Conservation (phyloP, 2,797 vertebrate species). For the Diceros bicornis region DNA sequence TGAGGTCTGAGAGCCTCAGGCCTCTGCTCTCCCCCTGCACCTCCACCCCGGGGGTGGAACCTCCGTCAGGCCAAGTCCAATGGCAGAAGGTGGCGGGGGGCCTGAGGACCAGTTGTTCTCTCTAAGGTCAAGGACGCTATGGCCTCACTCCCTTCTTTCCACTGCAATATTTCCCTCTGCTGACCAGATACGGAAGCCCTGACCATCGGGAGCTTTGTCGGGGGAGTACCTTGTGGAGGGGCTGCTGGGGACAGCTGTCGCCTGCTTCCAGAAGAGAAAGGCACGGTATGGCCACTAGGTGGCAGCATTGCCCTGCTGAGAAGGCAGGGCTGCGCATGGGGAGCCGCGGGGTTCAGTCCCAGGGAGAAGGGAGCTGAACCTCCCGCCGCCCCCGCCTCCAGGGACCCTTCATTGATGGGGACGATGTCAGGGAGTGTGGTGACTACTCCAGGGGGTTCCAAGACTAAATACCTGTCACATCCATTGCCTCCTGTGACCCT, state of each 20-base stretch:
- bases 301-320: constrained; percentile 74
- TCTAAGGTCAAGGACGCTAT: background rate
- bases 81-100: background rate
- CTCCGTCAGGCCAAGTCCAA: constrained; percentile 69
- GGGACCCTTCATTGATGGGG: fast-evolving
- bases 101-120: background rate
- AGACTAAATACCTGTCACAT: background rate
- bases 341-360: fast-evolving
- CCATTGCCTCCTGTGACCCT: fast-evolving
- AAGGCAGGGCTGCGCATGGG: fast-evolving
- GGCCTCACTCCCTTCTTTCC: background rate
- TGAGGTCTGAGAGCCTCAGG: constrained; percentile 70
- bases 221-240: fast-evolving
- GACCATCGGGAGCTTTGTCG: fast-evolving
- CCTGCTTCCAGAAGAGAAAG: background rate
- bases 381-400: fast-evolving
- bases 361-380: fast-evolving
- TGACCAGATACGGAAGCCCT: background rate
- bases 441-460: background rate
- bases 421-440: fast-evolving
- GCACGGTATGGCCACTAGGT: background rate
- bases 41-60: background rate
- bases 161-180: background rate
- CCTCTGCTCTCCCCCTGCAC: background rate
- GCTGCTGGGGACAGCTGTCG: fast-evolving